phyloP scores from a whole-genome alignment of 35 echinoderm and acorn worm genomes.

The Chiridota heheva region DNA sequence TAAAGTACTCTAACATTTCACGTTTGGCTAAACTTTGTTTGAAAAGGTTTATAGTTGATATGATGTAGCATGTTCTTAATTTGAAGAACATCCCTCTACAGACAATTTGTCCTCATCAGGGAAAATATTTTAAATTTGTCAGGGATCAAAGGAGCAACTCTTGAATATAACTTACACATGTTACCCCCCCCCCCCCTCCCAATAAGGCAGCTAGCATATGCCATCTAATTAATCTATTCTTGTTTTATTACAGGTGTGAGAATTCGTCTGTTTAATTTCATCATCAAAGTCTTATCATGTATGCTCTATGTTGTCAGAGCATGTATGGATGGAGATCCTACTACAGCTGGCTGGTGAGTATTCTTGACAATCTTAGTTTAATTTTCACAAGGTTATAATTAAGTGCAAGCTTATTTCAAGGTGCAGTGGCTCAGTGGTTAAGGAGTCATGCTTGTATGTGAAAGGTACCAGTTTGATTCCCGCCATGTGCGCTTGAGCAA shows the following conservation, averaged over 20 bases:
- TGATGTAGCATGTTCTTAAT: neutral
- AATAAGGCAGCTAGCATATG: neutral
- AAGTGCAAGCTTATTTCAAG: too few species aligned
- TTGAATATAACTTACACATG: too few species aligned
- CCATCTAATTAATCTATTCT: neutral
- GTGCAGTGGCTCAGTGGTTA: too few species aligned
- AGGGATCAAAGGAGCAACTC: too few species aligned
- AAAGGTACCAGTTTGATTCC: too few species aligned
- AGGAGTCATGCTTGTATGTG: too few species aligned
- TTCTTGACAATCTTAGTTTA: neutral
- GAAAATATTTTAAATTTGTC: too few species aligned
- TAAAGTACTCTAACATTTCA: too few species aligned
- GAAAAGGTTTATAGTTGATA: neutral
- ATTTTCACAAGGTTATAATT: too few species aligned
- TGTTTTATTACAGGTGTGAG: conserved; percentile 68
- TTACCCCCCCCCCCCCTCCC: neutral
- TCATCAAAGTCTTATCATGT: conserved; percentile 82
- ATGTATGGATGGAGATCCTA: conserved; percentile 31
- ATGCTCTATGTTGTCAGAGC: conserved; percentile 75
- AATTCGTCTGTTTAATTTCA: conserved; percentile 90
- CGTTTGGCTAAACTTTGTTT: too few species aligned
- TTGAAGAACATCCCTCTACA: neutral
- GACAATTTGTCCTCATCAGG: neutral
- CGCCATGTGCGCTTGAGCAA: too few species aligned
- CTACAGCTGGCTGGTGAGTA: conserved; percentile 54